phyloP scores from a whole-genome alignment of 2,797 vertebrate genomes.

The Semaprochilodus insignis region DNA sequence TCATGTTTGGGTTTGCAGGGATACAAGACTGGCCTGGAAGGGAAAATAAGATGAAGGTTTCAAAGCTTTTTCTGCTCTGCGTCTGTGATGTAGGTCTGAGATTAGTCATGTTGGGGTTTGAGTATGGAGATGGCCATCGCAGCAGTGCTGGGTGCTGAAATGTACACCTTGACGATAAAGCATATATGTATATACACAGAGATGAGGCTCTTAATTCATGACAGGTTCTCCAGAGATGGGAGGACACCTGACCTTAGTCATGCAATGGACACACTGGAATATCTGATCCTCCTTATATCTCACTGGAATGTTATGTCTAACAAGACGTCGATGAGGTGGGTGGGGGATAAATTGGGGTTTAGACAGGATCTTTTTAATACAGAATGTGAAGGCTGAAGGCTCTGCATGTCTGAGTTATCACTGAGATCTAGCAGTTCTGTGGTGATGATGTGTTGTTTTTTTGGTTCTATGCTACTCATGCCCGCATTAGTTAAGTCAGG shows the following conservation, averaged over 20 bases:
- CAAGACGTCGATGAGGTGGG: neutral
- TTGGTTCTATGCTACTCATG: neutral
- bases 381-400: neutral
- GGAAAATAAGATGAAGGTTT: conserved; percentile 60
- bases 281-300: conserved; percentile 52
- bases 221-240: neutral
- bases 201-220: conserved; percentile 26
- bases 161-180: conserved; percentile 27
- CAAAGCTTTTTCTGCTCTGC: conserved; percentile 45
- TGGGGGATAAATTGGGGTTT: neutral
- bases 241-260: conserved; percentile 37
- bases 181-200: conserved; percentile 21
- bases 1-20: conserved; percentile 54
- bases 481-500: too few relatives aligned
- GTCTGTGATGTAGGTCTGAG: conserved; percentile 66
- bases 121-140: conserved; percentile 56
- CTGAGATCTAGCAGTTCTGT: neutral
- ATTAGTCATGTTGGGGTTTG: conserved; percentile 59
- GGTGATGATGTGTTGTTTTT: neutral
- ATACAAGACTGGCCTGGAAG: conserved; percentile 40
- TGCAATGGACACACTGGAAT: conserved; percentile 61
- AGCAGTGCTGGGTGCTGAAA: conserved; percentile 43
- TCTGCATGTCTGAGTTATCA: neutral
- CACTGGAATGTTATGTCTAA: conserved; percentile 43
- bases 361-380: neutral